Evolutionary conservation across 1,140 invertebrate species (phyloP), one percentile per base, ranked within the genome.

Genomic region (Meloidogyne chitwoodi): DNA sequence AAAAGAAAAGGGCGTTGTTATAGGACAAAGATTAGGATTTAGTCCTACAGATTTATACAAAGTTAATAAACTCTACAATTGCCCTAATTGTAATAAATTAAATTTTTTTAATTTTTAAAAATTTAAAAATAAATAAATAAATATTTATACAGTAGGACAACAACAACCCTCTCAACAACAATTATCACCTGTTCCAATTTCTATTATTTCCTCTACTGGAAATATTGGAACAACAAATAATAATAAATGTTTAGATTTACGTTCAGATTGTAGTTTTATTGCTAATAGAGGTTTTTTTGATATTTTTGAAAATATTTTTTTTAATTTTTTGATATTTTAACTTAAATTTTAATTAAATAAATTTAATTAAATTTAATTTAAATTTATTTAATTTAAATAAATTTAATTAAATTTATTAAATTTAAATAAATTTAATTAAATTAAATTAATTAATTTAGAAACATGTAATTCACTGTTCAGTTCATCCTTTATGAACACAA

Each of bases 21-120:
- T 90, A 64, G 89, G 89, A 19, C 89, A 90, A 79, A 77, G 89
- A 41, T 69, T 80, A 19, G 87, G 85, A 2, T 85, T 90, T 65
- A 89, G 88, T 68, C 66, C 75, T 0, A 87, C 85, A n/a, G 89
- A 90, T 77, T 77, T 89, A 16, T 77, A 71, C 19, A 90, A 90
- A 77, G 85, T 90, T 38, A 89, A 89, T 74, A 88, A 84, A 56
- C 80, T 90, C 16, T 90, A 90, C 77, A 84, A 85, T 27, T 89
- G 89, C 38, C 75, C 79, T 71, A 48, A 56, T 56, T 8, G 48
- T 56, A 56, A 19, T 0, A 12, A 19, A 48, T 19, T 48, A 19
- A 48, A 48, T 48, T 44, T 44, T 31, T 10, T 38, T 38, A 38
- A 38, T n/a, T n/a, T n/a, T n/a, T n/a, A n/a, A n/a, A n/a, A n/a